These are phyloP conservation scores for Tenrec ecaudatus DNA, from an alignment of 2,113 vertebrate species.

Conservation along the genomic window DNA sequence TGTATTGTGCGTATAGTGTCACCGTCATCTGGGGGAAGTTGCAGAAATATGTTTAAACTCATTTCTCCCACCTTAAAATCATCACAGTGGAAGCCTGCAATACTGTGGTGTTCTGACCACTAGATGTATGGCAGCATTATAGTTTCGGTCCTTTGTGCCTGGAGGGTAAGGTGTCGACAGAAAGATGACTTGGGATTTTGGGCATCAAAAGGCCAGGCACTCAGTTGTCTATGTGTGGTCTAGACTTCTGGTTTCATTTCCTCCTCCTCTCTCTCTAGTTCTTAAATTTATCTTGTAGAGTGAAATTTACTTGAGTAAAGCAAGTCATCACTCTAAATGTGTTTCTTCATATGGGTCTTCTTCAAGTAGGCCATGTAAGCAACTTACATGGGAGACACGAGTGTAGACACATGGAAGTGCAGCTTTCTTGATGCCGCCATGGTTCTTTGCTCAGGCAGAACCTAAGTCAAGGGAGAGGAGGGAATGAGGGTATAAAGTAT, in stretches of 20 bases:
- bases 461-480: neutral
- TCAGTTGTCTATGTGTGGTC: neutral
- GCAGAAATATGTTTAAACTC: neutral
- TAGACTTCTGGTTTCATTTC: neutral
- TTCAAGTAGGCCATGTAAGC: neutral
- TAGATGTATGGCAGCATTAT: neutral
- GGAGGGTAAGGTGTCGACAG: neutral
- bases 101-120: neutral
- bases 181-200: neutral
- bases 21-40: neutral
- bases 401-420: neutral
- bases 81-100: neutral
- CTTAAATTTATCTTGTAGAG: neutral
- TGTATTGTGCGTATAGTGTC: neutral
- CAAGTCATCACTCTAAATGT: neutral
- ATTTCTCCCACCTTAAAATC: conserved; percentile 11
- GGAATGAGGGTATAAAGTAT: too few species aligned
- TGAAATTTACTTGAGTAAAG: conserved; percentile 30
- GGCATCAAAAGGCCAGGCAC: neutral
- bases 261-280: neutral
- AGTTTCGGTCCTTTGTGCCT: neutral
- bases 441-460: neutral
- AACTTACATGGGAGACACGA: neutral
- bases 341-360: neutral
- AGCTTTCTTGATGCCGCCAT: neutral